Conservation (phyloP, 1,140 invertebrate species). For the Achatina immaculata region DNA sequence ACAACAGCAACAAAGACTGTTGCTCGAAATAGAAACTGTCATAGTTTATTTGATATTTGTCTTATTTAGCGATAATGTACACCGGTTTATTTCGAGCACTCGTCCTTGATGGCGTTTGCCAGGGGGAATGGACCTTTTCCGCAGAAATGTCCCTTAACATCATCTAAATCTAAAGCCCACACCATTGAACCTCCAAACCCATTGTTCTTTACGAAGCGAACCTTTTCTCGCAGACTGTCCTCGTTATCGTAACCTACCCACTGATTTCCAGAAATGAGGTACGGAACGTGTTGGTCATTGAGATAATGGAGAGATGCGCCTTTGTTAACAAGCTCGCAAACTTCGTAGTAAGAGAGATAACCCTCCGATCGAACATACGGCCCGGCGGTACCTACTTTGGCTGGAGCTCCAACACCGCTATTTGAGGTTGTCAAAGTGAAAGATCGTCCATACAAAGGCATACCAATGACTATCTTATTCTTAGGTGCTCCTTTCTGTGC, state of each 20-base stretch:
- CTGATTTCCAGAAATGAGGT: slow-evolving; percentile 45
- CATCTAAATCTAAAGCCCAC: slow-evolving; percentile 97
- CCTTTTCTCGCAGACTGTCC: slow-evolving; percentile 48
- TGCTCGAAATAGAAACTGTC: too few species aligned
- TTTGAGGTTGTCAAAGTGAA: slow-evolving; percentile 38
- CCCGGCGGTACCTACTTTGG: slow-evolving; percentile 12
- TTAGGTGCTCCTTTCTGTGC: slow-evolving; percentile 84
- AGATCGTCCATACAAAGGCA: slow-evolving; percentile 76
- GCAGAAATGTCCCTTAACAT: slow-evolving; percentile 76
- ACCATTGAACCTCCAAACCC: slow-evolving; percentile 95
- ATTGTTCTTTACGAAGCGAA: slow-evolving; percentile 66
- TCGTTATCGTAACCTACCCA: slow-evolving; percentile 57
- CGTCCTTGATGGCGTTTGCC: slow-evolving; percentile 70
- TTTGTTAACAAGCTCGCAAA: background rate
- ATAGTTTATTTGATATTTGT: too few species aligned
- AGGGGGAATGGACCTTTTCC: slow-evolving; percentile 53
- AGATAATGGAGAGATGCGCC: background rate
- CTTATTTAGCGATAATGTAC: too few species aligned
- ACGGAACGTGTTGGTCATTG: slow-evolving; percentile 48
- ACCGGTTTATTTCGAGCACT: slow-evolving; percentile 11
- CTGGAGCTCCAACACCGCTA: slow-evolving; percentile 21
- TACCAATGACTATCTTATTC: slow-evolving; percentile 94
- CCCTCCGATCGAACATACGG: background rate
- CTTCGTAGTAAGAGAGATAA: slow-evolving; percentile 17
- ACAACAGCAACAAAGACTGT: too few species aligned